Conservation (phyloP, 2,797 vertebrate genomes). For the Rhadinocentrus ornatus region DNA sequence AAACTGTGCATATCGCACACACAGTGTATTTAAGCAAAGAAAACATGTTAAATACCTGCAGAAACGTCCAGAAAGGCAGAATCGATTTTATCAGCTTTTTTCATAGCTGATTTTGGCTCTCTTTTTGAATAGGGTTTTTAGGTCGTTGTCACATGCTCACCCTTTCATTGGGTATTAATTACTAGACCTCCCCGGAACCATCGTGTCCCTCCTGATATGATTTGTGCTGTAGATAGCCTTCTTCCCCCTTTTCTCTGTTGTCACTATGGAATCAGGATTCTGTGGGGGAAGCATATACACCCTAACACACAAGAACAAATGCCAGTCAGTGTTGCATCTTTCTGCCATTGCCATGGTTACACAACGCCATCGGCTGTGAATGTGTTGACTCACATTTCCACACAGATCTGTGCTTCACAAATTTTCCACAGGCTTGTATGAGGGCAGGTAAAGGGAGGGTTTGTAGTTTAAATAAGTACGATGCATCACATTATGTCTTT, state of each 20-base stretch:
- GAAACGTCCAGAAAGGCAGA: too few species aligned
- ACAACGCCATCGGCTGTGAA: constrained; percentile 9
- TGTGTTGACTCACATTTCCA: constrained; percentile 16
- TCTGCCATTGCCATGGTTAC: constrained; percentile 38
- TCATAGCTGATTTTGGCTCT: too few species aligned
- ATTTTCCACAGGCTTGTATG: constrained; percentile 21
- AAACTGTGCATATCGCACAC: not conserved
- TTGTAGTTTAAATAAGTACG: not conserved
- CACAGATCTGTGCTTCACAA: constrained; percentile 31
- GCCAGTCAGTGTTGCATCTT: not conserved
- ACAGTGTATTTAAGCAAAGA: not conserved
- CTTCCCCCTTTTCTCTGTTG: not conserved
- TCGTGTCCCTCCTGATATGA: constrained; percentile 8
- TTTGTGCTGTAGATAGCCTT: not conserved
- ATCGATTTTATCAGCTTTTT: too few species aligned
- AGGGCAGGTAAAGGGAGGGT: not conserved
- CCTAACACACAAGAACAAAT: not conserved
- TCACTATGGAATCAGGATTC: constrained; percentile 12
- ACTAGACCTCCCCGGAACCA: constrained; percentile 8
- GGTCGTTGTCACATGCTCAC: not conserved
- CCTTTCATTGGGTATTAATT: not conserved
- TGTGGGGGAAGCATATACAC: constrained; percentile 7
- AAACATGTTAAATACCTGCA: too few species aligned
- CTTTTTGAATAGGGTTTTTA: not conserved
- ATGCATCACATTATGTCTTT: not conserved